Evolutionary conservation across 2,888 invertebrate species (phyloP).

Genomic region (Plemyria rubiginata): DNA sequence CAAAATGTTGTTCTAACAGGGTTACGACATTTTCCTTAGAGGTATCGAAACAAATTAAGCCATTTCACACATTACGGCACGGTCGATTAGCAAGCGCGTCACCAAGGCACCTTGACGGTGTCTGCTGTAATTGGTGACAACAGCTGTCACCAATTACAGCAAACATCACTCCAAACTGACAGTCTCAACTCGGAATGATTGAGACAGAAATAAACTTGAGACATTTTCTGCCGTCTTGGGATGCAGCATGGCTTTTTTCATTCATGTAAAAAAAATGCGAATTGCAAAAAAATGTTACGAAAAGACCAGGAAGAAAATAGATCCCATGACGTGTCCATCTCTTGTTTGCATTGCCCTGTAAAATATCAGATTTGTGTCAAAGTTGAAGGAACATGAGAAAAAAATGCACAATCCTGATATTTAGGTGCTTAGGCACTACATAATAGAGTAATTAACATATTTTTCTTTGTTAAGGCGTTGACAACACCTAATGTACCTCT

Average conservation of each 20-base stretch:
- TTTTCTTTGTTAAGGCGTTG: too few species aligned
- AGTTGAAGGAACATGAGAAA: constrained; percentile 71
- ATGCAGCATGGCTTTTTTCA: too few species aligned
- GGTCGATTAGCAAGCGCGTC: constrained; percentile 40
- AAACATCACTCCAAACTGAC: too few species aligned
- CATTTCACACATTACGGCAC: constrained; percentile 48
- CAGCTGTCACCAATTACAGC: neutral
- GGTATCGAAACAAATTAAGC: constrained; percentile 41
- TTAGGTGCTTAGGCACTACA: too few species aligned
- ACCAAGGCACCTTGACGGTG: constrained; percentile 36
- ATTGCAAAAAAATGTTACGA: too few species aligned
- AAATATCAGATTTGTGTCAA: constrained; percentile 70
- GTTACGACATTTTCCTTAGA: neutral
- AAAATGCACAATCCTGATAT: constrained; percentile 62
- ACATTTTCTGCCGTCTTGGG: too few species aligned
- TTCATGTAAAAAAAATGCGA: too few species aligned
- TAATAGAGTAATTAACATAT: too few species aligned
- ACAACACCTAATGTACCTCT: too few species aligned
- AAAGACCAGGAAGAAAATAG: constrained; percentile 57
- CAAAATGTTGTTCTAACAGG: neutral
- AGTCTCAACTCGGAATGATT: too few species aligned
- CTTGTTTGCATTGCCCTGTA: constrained; percentile 66
- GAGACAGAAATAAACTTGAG: too few species aligned
- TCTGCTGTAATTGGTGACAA: constrained; percentile 55
- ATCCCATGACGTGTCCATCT: constrained; percentile 63